A percentile compares a stretch with the other conserved stretches of the same genome.
phyloP scores from a whole-genome alignment of 2,888 invertebrate genomes.

The Incurvaria masculella region DNA sequence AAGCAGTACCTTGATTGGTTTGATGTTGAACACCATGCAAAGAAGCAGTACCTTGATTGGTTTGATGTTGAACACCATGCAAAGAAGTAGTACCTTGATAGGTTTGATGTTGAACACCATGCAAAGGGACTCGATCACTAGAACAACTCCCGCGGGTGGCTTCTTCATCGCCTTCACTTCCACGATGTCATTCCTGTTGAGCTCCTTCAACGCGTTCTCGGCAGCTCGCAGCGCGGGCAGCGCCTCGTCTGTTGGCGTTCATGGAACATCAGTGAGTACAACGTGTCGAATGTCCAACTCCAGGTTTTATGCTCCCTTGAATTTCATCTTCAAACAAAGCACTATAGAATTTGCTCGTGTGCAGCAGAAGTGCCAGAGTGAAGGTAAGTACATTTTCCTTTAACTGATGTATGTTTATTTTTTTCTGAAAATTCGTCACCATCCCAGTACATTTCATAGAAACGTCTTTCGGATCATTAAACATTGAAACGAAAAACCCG shows the following conservation, averaged over 20 bases:
- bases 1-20: slow-evolving; percentile 69
- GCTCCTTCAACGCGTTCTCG: slow-evolving; percentile 78
- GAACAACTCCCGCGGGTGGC: slow-evolving; percentile 80
- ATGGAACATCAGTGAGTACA: not conserved
- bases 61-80: no score
- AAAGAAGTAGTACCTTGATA: slow-evolving; percentile 53
- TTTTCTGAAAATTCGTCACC: no score
- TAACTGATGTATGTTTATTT: no score
- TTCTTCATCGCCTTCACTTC: slow-evolving; percentile 92
- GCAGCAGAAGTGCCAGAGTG: no score
- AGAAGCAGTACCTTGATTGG: no score
- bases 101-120: slow-evolving; percentile 78
- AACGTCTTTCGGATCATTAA: no score
- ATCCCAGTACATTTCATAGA: no score
- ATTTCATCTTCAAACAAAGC: not conserved
- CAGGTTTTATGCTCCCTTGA: not conserved
- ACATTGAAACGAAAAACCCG: no score
- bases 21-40: slow-evolving; percentile 77
- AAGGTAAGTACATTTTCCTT: not conserved
- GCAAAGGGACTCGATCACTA: slow-evolving; percentile 81
- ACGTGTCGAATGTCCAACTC: no score
- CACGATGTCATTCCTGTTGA: slow-evolving; percentile 89
- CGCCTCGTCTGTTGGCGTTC: slow-evolving; percentile 58
- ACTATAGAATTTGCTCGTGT: not conserved
- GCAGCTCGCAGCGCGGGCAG: slow-evolving; percentile 86